Percentiles rank a stretch among this genome's conserved stretches.
Evolutionary conservation across 2,113 vertebrate genomes (phyloP).

Genomic region (Rhinoderma darwinii): DNA sequence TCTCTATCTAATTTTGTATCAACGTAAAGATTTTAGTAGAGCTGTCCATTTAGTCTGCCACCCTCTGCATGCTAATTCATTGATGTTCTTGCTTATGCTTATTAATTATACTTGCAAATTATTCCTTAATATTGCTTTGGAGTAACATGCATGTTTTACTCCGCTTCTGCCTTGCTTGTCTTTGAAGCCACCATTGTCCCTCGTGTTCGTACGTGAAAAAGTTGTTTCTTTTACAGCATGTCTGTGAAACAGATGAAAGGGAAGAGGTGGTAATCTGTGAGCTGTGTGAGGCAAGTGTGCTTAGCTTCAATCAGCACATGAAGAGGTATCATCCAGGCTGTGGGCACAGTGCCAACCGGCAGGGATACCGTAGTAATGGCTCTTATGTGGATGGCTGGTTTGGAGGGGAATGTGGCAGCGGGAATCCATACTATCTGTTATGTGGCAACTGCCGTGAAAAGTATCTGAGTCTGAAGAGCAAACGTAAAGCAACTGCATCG

Average conservation of each 20-base stretch:
- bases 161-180: neutral
- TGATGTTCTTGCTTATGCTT: neutral
- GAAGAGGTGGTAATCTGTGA: slow-evolving; percentile 96
- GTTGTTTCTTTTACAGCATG: slow-evolving; percentile 79
- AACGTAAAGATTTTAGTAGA: neutral
- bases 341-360: slow-evolving; percentile 93
- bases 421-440: slow-evolving; percentile 94
- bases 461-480: slow-evolving; percentile 90
- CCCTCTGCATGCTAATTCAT: neutral
- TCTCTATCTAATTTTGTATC: neutral
- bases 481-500: slow-evolving; percentile 81
- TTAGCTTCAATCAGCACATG: slow-evolving; percentile 98
- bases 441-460: slow-evolving; percentile 94
- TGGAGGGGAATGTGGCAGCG: slow-evolving; percentile 94
- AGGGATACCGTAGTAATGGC: slow-evolving; percentile 97
- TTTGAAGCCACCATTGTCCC: neutral
- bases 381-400: slow-evolving; percentile 99
- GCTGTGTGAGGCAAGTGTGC: slow-evolving; percentile 90
- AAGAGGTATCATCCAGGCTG: slow-evolving; percentile 96
- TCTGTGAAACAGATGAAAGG: slow-evolving; percentile 93
- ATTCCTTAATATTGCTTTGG: neutral
- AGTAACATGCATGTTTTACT: neutral
- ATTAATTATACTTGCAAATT: neutral
- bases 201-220: slow-evolving; percentile 55
- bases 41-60: neutral